Conservation (phyloP, 2,888 invertebrate genomes). For the Orthonychiurus folsomi region DNA sequence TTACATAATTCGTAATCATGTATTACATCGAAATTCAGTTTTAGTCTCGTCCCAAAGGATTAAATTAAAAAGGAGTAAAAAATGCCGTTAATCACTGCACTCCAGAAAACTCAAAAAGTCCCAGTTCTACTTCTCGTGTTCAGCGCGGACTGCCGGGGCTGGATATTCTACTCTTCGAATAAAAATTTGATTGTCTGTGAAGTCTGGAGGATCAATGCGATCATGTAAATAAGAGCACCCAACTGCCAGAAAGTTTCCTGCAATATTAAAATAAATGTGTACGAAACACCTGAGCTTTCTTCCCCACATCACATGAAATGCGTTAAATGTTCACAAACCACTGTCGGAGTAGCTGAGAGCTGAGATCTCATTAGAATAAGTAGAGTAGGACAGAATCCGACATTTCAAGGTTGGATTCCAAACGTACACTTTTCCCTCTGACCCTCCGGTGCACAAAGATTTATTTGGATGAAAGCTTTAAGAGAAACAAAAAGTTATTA, state of each 20-base stretch:
- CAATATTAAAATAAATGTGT: too few relatives aligned
- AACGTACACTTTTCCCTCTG: constrained; percentile 23
- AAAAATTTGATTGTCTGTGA: not conserved
- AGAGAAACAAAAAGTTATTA: not conserved
- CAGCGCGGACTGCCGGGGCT: too few relatives aligned
- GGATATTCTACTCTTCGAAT: not conserved
- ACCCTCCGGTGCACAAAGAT: constrained; percentile 25
- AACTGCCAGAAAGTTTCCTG: constrained; percentile 20
- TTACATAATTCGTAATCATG: too few relatives aligned
- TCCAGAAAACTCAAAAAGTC: too few relatives aligned
- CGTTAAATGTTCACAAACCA: constrained; percentile 8
- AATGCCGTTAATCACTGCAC: too few relatives aligned
- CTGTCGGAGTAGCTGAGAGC: constrained; percentile 18
- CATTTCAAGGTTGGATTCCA: constrained; percentile 26
- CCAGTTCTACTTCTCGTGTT: too few relatives aligned
- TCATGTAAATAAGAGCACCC: constrained; percentile 26
- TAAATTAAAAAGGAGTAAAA: too few relatives aligned
- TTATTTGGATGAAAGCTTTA: constrained; percentile 6
- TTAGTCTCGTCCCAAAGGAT: too few relatives aligned
- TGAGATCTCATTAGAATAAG: constrained; percentile 22
- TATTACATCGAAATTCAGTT: too few relatives aligned
- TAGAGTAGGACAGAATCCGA: constrained; percentile 8
- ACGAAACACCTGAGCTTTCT: too few relatives aligned
- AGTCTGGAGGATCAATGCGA: constrained; percentile 10
- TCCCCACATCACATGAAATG: too few relatives aligned